phyloP scores from a whole-genome alignment of 2,113 vertebrate species.

The Pluvianellus socialis region DNA sequence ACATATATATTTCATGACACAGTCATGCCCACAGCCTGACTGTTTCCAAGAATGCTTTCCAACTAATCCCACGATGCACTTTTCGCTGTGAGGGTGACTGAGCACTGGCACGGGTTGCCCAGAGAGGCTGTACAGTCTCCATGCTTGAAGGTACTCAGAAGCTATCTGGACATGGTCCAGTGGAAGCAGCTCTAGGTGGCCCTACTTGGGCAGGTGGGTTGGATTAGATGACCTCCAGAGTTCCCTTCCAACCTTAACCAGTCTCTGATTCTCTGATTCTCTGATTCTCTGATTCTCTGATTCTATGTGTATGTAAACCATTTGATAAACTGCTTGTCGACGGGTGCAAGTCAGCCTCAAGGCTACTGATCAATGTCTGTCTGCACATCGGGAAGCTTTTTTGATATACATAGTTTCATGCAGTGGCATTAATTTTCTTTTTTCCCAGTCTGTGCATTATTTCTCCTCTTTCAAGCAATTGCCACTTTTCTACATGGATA shows the following conservation, averaged over 20 bases:
- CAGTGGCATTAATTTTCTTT: not conserved
- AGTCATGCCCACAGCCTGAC: not conserved
- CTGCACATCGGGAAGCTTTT: not conserved
- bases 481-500: not conserved
- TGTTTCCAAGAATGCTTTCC: not conserved
- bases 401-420: not conserved
- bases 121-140: not conserved
- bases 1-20: not conserved
- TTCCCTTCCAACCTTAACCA: not conserved
- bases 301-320: not conserved
- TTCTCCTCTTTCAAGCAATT: not conserved
- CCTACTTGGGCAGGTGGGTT: not conserved
- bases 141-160: not conserved
- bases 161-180: not conserved
- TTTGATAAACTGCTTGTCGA: not conserved
- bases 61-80: not conserved
- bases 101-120: not conserved
- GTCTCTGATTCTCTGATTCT: not conserved
- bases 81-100: not conserved
- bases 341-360: not conserved
- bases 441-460: not conserved
- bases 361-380: not conserved
- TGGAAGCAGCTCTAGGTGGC: not conserved
- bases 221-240: not conserved
- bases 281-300: not conserved